phyloP scores from a whole-genome alignment of 2,797 vertebrate genomes.

The Acanthopagrus latus region DNA sequence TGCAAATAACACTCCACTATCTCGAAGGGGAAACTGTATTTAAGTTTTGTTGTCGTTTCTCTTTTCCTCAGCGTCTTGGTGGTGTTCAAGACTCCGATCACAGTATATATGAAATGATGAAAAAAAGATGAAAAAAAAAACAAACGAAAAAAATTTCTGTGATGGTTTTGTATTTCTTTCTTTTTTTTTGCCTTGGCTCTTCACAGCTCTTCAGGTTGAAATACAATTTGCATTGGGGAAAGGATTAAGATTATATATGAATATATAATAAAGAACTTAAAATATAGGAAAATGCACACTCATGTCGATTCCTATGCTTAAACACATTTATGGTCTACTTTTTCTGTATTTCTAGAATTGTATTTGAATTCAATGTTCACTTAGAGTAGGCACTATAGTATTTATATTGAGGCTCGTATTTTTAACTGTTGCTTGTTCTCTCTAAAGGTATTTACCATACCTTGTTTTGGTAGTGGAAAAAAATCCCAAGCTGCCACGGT shows the following conservation, averaged over 20 bases:
- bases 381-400: constrained; percentile 99
- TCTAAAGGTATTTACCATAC: constrained; percentile 98
- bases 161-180: constrained; percentile 85
- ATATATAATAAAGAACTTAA: constrained; percentile 96
- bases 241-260: constrained; percentile 96
- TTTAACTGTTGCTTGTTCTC: constrained; percentile 99
- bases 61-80: constrained; percentile 95
- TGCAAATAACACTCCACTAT: constrained; percentile 91
- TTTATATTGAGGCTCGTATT: constrained; percentile 99
- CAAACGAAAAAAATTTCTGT: constrained; percentile 85
- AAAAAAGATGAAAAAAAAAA: constrained; percentile 69
- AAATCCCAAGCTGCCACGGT: constrained; percentile 99
- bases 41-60: constrained; percentile 89
- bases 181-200: constrained; percentile 96
- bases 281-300: constrained; percentile 99
- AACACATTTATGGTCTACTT: constrained; percentile 99
- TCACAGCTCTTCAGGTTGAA: constrained; percentile 99
- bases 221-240: constrained; percentile 98
- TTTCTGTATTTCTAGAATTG: constrained; percentile 99
- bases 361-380: constrained; percentile 99
- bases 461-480: constrained; percentile 99
- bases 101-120: constrained; percentile 84
- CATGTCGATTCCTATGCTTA: constrained; percentile 99
- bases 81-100: constrained; percentile 94
- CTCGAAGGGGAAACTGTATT: constrained; percentile 94